A percentile compares a stretch with the other conserved stretches of the same genome.
Evolutionary conservation across 1,140 invertebrate species (phyloP).

Genomic region (Octopus sinensis): DNA sequence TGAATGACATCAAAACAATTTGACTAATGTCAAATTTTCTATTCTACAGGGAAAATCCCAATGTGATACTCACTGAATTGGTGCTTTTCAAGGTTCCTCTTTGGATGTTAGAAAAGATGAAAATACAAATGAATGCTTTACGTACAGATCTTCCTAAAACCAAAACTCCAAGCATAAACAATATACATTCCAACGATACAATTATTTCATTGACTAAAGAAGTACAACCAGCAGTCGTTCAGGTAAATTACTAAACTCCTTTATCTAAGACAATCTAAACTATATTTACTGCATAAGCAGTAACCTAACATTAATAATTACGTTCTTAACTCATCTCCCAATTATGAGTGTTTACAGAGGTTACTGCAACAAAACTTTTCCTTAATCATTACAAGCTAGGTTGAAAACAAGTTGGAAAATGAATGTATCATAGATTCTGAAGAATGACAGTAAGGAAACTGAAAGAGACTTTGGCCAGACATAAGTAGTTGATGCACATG

Average conservation of each 20-base stretch:
- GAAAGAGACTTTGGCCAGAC: too few relatives aligned
- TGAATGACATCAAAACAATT: neutral
- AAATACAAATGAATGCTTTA: constrained; percentile 51
- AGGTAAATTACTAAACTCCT: neutral
- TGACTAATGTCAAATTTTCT: neutral
- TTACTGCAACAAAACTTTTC: too few relatives aligned
- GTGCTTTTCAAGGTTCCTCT: constrained; percentile 72
- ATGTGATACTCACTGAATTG: constrained; percentile 67
- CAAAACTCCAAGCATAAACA: neutral
- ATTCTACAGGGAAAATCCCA: constrained; percentile 62
- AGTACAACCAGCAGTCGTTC: neutral
- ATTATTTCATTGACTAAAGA: neutral
- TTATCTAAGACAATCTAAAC: too few relatives aligned
- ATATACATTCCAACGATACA: constrained; percentile 4
- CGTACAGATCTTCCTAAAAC: constrained; percentile 50
- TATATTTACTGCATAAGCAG: too few relatives aligned
- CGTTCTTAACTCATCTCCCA: too few relatives aligned
- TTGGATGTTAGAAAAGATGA: constrained; percentile 72
- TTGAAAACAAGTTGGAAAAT: too few relatives aligned
- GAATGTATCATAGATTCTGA: too few relatives aligned
- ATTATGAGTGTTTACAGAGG: too few relatives aligned
- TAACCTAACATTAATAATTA: too few relatives aligned
- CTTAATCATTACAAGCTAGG: too few relatives aligned
- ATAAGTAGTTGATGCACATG: too few relatives aligned
- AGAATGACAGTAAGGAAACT: too few relatives aligned